These are phyloP conservation scores for Pempheris klunzingeri DNA, from an alignment of 2,797 vertebrate species.

Conservation along the genomic window DNA sequence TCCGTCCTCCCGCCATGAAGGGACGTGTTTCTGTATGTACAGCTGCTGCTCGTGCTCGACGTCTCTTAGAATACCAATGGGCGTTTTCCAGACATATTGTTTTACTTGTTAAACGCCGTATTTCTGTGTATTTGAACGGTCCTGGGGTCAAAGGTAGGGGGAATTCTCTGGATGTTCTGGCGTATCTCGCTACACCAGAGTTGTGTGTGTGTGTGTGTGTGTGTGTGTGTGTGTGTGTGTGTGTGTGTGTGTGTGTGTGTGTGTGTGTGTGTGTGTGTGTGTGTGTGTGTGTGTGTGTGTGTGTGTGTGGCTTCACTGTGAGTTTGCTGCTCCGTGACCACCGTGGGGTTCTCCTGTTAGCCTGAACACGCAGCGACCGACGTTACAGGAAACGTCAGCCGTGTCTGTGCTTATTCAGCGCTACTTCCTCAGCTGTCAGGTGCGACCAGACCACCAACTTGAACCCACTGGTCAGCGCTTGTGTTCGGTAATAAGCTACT, in stretches of 20 bases:
- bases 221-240: too few relatives aligned
- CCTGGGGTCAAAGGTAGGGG: background rate
- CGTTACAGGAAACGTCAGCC: slow-evolving; percentile 66
- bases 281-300: too few relatives aligned
- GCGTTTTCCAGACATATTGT: background rate
- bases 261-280: too few relatives aligned
- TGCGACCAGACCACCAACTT: background rate
- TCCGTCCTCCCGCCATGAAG: background rate
- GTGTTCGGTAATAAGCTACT: background rate
- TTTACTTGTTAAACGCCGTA: background rate
- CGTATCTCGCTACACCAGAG: background rate
- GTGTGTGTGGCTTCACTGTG: background rate
- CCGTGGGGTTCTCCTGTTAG: background rate
- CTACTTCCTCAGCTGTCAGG: slow-evolving; percentile 62
- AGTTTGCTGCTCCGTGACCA: background rate
- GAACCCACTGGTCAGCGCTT: background rate
- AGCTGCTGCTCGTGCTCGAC: background rate
- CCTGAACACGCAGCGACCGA: background rate
- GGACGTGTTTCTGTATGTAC: slow-evolving; percentile 50
- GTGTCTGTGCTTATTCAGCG: slow-evolving; percentile 50
- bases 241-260: too few relatives aligned
- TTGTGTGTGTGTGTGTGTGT: too few relatives aligned
- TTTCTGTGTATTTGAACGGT: slow-evolving; percentile 13
- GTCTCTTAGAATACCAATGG: background rate
- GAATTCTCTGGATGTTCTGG: too few relatives aligned